Evolutionary conservation across 2,113 vertebrate genomes (phyloP).

Genomic region (Oplegnathus fasciatus): DNA sequence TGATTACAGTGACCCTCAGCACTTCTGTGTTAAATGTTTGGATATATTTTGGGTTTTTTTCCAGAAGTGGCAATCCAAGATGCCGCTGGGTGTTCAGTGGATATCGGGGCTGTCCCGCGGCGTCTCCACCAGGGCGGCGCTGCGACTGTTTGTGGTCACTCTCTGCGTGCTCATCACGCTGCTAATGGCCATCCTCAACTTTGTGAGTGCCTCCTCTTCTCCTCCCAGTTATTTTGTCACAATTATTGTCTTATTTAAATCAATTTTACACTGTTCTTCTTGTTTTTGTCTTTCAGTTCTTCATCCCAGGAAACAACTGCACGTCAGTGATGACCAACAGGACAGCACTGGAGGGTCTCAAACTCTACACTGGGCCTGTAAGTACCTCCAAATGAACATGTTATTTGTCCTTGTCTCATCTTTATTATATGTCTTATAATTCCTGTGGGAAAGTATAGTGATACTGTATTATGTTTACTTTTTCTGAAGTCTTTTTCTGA

Average conservation of each 20-base stretch:
- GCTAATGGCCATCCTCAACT: constrained; percentile 89
- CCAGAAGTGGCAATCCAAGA: constrained; percentile 88
- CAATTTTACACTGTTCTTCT: background rate
- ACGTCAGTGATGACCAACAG: constrained; percentile 60
- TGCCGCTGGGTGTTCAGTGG: constrained; percentile 84
- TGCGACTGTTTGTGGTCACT: constrained; percentile 85
- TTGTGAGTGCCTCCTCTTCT: constrained; percentile 83
- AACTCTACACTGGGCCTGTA: constrained; percentile 87
- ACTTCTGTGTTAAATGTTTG: background rate
- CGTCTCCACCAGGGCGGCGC: constrained; percentile 77
- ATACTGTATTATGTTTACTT: background rate
- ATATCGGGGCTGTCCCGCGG: constrained; percentile 79
- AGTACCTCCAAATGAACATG: too few relatives aligned
- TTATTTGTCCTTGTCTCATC: background rate
- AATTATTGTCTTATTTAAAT: background rate
- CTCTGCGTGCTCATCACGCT: constrained; percentile 86
- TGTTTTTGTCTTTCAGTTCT: constrained; percentile 77
- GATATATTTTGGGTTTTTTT: constrained; percentile 1
- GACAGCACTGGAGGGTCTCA: constrained; percentile 71
- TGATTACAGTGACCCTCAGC: background rate
- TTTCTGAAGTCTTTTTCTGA: background rate
- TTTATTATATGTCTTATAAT: background rate
- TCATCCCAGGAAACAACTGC: constrained; percentile 82
- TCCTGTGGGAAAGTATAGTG: background rate
- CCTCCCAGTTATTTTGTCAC: too few relatives aligned